A percentile compares a stretch with the other conserved stretches of the same genome.
Evolutionary conservation across 2,888 invertebrate species (phyloP).

Genomic region (Listrodromus nycthemerus): DNA sequence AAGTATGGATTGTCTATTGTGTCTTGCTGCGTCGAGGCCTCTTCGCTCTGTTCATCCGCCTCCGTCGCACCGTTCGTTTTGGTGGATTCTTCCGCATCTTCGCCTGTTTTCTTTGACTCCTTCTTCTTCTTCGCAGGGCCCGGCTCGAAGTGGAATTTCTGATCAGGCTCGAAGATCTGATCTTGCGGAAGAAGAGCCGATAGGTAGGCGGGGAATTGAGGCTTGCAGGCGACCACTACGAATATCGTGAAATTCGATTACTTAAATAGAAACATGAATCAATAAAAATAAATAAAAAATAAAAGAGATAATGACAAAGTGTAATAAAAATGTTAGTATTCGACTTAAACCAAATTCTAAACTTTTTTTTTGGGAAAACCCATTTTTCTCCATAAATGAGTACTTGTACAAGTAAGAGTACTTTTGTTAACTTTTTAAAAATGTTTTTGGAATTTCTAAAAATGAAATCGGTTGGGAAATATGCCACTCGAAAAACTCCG

Average conservation of each 20-base stretch:
- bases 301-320: slow-evolving; percentile 19
- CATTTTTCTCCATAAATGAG: too few species aligned
- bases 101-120: slow-evolving; percentile 76
- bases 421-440: too few species aligned
- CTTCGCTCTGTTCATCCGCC: slow-evolving; percentile 77
- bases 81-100: slow-evolving; percentile 30
- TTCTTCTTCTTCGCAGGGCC: slow-evolving; percentile 82
- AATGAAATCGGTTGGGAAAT: too few species aligned
- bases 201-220: slow-evolving; percentile 93
- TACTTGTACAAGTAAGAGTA: too few species aligned
- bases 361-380: too few species aligned
- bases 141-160: slow-evolving; percentile 81
- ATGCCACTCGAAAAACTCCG: too few species aligned
- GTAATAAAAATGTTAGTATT: too few species aligned
- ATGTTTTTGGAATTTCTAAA: too few species aligned
- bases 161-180: slow-evolving; percentile 96
- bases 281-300: slow-evolving; percentile 65
- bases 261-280: not conserved
- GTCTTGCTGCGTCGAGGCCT: slow-evolving; percentile 81
- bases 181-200: slow-evolving; percentile 95
- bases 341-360: too few species aligned
- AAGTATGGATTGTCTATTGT: slow-evolving; percentile 83
- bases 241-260: slow-evolving; percentile 60
- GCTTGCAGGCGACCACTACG: slow-evolving; percentile 95
- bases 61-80: slow-evolving; percentile 48